Evolutionary conservation across 2,888 invertebrate species (phyloP), one percentile per base, ranked within the genome.

Genomic region (Yponomeuta plumbellus): DNA sequence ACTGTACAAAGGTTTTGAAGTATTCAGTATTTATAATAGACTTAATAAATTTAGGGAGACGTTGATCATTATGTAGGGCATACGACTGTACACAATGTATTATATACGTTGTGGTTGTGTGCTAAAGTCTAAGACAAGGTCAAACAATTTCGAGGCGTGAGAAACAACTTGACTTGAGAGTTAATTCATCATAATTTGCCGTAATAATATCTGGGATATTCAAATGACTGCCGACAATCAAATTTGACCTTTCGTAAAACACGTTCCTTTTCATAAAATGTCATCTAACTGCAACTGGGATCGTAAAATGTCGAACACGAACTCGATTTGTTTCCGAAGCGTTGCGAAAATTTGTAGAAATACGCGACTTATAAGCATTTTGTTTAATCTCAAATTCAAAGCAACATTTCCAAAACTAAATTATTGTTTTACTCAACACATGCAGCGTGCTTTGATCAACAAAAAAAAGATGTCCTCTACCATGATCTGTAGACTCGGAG

Each of bases 301-400:
- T 89, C 87, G 85, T 86, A 81, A 88, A 89, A 89, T 89, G 88
- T 88, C 87, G 86, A 86, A 89, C 88, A 87, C 86, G 86, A 89
- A 85, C 83, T 86, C 87, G 80, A 87, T 87, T 88, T 84, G 84
- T 86, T 88, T 84, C 82, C 80, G 81, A 85, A 74, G 76, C 73
- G 77, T 86, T 87, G 83, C 85, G 85, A 88, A 86, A 88, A 87
- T 80, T 67, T 72, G 44, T 78, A 83, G 80, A 83, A 87, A 85
- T 80, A 81, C 73, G 80, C 83, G 77, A 40, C 56, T 34, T 3
- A 73, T 71, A 73, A 80, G 83, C 82, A 75, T 72, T 75, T 70
- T 70, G 72, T 75, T 74, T 73, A 76, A 73, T 73, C 75, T 70
- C 68, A 67, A 72, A 71, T 75, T 74, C 74, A 69, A 72, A 23